Evolutionary conservation across 2,888 invertebrate species (phyloP), one percentile per base, ranked within the genome.

Genomic region (Leucoma salicis): DNA sequence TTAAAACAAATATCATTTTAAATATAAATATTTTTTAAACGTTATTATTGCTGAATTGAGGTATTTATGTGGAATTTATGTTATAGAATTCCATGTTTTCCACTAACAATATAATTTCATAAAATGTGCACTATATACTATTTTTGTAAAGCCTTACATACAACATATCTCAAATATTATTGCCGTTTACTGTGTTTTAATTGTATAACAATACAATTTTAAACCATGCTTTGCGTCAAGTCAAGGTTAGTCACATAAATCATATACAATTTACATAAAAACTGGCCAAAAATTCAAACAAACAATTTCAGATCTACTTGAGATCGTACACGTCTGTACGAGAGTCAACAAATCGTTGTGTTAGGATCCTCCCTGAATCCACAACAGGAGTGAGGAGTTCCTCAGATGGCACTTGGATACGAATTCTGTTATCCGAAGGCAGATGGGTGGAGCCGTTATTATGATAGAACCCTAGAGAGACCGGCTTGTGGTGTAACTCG

Each of bases 331-430:
- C 62, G 54, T 87, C 84, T 29, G 80, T 62, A 57, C 79, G 84
- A 69, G 85, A 74, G 70, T 87, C 83, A 27, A 82, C 70, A 39
- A 79, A 86, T 13, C 78, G 76, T 42, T 75, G 83, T 2, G 81
- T 71, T 33, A 87, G 85, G 5, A 87, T 86, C 43, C 91, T 89
- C 1, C 92, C 92, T 21, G 92, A 91, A 60, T 92, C 92, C 1
- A 92, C 92, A 11, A 92, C 82, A 0, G 92, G 92, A 5, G 92
- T 92, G 13, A 93, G 88, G 25, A 94, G 88, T 66, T 94, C 93
- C 61, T 94, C 94, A 0, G 91, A 91, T 37, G 92, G 93, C 32
- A 95, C 93, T 64, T 92, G 92, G 50, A 95, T 95, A 46, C 94
- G 90, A 58, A 95, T 95, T 69, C 93, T 92, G 77, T 95, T 95